Conservation (phyloP, 1,140 invertebrate genomes). For the Nixonia krombeini region DNA sequence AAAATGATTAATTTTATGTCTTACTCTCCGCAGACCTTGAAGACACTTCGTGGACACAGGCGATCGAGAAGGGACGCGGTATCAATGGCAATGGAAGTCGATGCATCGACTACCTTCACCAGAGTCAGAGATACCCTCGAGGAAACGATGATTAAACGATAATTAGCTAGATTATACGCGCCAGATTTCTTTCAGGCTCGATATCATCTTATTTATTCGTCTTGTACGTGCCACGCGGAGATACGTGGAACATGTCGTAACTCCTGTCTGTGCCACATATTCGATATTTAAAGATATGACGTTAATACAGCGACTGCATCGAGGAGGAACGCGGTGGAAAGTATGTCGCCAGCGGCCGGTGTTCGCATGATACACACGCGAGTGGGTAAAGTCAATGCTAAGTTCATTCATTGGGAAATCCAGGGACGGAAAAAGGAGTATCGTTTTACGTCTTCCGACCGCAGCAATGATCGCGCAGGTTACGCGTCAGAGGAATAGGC, state of each 20-base stretch:
- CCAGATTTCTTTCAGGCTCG: slow-evolving; percentile 61
- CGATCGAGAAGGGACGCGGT: too few relatives aligned
- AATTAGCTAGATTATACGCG: too few relatives aligned
- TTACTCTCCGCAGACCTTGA: too few relatives aligned
- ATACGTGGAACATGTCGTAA: background rate
- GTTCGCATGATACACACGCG: slow-evolving; percentile 11
- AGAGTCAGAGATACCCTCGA: slow-evolving; percentile 4
- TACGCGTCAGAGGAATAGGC: too few relatives aligned
- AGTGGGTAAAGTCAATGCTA: slow-evolving; percentile 13
- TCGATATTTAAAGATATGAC: slow-evolving; percentile 37
- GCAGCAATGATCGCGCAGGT: too few relatives aligned
- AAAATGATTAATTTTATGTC: too few relatives aligned
- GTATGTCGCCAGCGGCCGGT: slow-evolving; percentile 21
- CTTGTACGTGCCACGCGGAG: slow-evolving; percentile 48
- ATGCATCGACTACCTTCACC: slow-evolving; percentile 28
- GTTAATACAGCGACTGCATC: background rate
- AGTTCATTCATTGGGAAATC: slow-evolving; percentile 13
- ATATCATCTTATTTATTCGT: slow-evolving; percentile 66
- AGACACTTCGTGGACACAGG: too few relatives aligned
- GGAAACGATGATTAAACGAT: slow-evolving; percentile 68
- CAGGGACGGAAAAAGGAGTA: too few relatives aligned
- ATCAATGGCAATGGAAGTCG: slow-evolving; percentile 16
- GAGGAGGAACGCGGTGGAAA: slow-evolving; percentile 21
- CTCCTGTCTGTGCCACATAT: slow-evolving; percentile 16
- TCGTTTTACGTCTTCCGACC: too few relatives aligned